A percentile compares a stretch with the other conserved stretches of the same genome.
Conservation (phyloP, 2,797 vertebrate genomes). For the Acanthurus tractus region DNA sequence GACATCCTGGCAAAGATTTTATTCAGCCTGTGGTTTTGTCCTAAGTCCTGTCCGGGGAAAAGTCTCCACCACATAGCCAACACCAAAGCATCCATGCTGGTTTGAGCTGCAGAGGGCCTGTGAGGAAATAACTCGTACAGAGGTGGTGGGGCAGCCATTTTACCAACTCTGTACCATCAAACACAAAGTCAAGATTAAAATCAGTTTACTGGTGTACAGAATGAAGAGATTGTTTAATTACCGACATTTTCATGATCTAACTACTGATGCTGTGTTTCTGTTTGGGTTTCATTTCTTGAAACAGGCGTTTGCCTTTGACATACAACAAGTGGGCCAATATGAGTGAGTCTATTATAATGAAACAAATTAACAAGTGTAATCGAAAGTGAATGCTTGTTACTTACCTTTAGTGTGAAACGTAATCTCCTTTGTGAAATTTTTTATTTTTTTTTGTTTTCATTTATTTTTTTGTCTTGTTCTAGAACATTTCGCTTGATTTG, state of each 20-base stretch:
- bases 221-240: background rate
- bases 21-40: constrained; percentile 41
- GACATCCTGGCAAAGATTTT: constrained; percentile 31
- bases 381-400: background rate
- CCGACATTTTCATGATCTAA: background rate
- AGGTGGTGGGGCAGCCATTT: constrained; percentile 26
- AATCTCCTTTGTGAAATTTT: constrained; percentile 7
- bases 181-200: background rate
- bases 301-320: background rate
- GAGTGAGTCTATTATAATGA: background rate
- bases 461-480: constrained; percentile 2
- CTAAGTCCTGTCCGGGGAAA: constrained; percentile 13
- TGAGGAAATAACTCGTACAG: constrained; percentile 38
- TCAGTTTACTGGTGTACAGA: background rate
- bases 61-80: constrained; percentile 35
- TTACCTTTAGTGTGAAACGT: constrained; percentile 21
- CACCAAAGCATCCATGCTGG: constrained; percentile 42
- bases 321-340: background rate
- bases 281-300: background rate
- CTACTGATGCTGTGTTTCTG: background rate
- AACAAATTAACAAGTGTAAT: background rate
- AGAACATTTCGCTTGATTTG: constrained; percentile 26
- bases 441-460: constrained; percentile 5
- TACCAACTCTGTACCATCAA: background rate
- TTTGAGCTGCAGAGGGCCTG: constrained; percentile 10